Evolutionary conservation across 2,113 vertebrate species (phyloP).

Genomic region (Garra rufa): DNA sequence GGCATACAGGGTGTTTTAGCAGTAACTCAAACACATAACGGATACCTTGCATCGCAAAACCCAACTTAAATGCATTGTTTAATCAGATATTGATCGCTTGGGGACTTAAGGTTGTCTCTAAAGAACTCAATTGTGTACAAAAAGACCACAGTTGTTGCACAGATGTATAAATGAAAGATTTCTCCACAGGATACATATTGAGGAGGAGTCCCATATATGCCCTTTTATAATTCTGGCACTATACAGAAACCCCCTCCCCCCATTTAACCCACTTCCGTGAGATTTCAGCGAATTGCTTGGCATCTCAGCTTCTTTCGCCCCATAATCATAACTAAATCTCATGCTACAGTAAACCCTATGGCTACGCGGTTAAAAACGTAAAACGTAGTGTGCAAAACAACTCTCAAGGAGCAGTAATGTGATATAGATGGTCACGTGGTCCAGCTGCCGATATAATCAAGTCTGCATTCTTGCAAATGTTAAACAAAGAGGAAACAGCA

Average conservation of each 20-base stretch:
- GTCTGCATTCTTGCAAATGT: neutral
- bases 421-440: slow-evolving; percentile 40
- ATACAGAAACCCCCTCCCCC: slow-evolving; percentile 15
- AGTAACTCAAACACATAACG: neutral
- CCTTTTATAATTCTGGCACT: neutral
- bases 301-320: neutral
- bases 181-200: neutral
- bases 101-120: neutral
- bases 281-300: neutral
- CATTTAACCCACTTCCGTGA: neutral
- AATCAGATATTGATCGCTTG: neutral
- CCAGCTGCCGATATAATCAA: slow-evolving; percentile 8
- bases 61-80: neutral
- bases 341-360: neutral
- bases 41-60: neutral
- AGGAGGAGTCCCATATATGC: neutral
- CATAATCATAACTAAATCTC: neutral
- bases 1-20: slow-evolving; percentile 18
- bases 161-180: neutral
- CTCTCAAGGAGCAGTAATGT: slow-evolving; percentile 7
- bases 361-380: neutral
- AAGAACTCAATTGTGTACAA: neutral
- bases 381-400: slow-evolving; percentile 17
- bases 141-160: neutral
- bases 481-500: neutral